phyloP scores from a whole-genome alignment of 2,113 vertebrate genomes.

The Marmota flaviventris region DNA sequence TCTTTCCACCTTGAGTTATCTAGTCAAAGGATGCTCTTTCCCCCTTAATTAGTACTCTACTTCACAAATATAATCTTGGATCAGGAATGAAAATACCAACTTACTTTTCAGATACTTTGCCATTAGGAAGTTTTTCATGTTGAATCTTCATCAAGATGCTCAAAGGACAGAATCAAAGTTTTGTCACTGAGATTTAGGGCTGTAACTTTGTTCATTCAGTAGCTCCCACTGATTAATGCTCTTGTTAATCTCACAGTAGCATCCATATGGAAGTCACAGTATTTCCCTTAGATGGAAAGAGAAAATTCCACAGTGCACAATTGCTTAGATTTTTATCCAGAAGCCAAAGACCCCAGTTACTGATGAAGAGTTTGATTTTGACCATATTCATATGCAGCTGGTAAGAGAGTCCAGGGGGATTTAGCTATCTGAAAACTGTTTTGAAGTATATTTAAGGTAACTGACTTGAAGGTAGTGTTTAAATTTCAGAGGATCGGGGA shows the following conservation, averaged over 20 bases:
- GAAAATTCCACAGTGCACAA: conserved; percentile 35
- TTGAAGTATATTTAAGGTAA: conserved; percentile 8
- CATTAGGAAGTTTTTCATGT: conserved; percentile 31
- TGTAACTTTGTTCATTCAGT: not conserved
- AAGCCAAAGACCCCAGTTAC: conserved; percentile 55
- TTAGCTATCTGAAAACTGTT: conserved; percentile 7
- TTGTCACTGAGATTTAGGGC: conserved; percentile 8
- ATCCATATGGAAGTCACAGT: conserved; percentile 23
- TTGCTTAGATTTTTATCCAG: conserved; percentile 59
- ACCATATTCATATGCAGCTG: not conserved
- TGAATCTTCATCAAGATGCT: not conserved
- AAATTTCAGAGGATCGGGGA: conserved; percentile 59
- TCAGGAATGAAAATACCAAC: conserved; percentile 51
- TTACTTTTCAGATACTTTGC: conserved; percentile 50
- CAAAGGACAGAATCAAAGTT: not conserved
- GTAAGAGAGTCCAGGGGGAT: not conserved
- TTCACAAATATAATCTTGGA: conserved; percentile 25
- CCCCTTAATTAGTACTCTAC: not conserved
- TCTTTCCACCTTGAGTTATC: not conserved
- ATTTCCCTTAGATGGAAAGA: conserved; percentile 24
- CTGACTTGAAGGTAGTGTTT: conserved; percentile 41
- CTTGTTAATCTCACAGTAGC: not conserved
- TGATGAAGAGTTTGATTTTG: conserved; percentile 65
- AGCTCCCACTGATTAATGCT: not conserved
- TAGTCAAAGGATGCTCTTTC: not conserved